These are phyloP conservation scores for Philopedon plagiatum DNA, from an alignment of 2,888 invertebrate species.

Conservation along the genomic window DNA sequence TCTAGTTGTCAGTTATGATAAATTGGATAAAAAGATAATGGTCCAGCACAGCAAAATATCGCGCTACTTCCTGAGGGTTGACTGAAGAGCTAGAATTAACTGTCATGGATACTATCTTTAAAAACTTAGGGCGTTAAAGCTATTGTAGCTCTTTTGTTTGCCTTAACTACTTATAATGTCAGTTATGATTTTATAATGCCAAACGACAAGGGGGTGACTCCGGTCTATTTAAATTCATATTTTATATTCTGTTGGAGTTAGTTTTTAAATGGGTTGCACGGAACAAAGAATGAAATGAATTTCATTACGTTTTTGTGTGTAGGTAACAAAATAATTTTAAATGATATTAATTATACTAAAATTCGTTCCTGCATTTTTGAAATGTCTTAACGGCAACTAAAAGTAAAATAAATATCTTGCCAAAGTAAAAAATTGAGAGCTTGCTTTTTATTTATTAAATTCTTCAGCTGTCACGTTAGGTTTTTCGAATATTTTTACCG, in stretches of 20 bases:
- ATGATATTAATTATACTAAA: too few relatives aligned
- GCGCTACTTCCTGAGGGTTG: slow-evolving; percentile 64
- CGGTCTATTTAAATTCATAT: slow-evolving; percentile 66
- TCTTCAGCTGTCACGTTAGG: too few relatives aligned
- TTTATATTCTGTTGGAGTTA: slow-evolving; percentile 61
- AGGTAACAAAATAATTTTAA: too few relatives aligned
- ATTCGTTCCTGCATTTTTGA: too few relatives aligned
- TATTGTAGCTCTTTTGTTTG: slow-evolving; percentile 60
- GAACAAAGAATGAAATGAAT: not conserved
- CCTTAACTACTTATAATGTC: slow-evolving; percentile 62
- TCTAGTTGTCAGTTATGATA: slow-evolving; percentile 65
- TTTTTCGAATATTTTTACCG: too few relatives aligned
- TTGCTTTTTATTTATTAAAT: too few relatives aligned
- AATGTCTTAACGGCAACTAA: too few relatives aligned
- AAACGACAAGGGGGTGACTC: slow-evolving; percentile 53
- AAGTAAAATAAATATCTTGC: too few relatives aligned
- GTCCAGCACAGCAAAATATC: slow-evolving; percentile 65
- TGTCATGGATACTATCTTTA: slow-evolving; percentile 67
- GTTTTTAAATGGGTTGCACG: slow-evolving; percentile 4
- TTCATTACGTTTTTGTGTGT: not conserved
- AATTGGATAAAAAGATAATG: slow-evolving; percentile 66
- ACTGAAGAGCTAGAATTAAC: slow-evolving; percentile 62
- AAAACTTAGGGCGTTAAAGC: slow-evolving; percentile 62
- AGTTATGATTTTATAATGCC: slow-evolving; percentile 64
- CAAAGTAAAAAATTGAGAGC: too few relatives aligned